Evolutionary conservation across 2,888 invertebrate genomes (phyloP).

Genomic region (Bimastos eiseni): DNA sequence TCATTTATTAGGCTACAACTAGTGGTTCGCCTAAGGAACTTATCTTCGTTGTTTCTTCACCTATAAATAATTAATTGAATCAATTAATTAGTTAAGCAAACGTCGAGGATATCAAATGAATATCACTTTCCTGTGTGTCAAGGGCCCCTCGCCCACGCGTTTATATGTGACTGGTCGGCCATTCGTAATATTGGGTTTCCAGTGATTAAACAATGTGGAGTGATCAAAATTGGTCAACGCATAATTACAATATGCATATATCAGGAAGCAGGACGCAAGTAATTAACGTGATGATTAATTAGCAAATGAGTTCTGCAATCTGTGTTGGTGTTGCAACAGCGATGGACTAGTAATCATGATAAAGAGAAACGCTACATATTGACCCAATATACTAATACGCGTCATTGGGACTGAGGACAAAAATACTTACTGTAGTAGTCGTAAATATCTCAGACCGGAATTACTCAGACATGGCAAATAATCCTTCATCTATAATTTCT

Average conservation of each 20-base stretch:
- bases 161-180: background rate
- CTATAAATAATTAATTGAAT: background rate
- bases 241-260: background rate
- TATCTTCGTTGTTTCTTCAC: background rate
- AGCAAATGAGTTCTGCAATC: background rate
- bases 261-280: background rate
- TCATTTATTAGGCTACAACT: too few relatives aligned
- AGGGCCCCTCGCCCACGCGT: background rate
- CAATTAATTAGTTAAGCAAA: background rate
- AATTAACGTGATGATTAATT: conserved; percentile 5
- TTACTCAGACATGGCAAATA: background rate
- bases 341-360: background rate
- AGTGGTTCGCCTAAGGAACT: too few relatives aligned
- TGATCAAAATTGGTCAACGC: background rate
- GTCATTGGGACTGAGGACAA: background rate
- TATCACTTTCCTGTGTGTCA: background rate
- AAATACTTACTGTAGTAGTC: background rate
- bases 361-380: too few relatives aligned
- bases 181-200: background rate
- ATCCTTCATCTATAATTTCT: background rate
- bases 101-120: background rate
- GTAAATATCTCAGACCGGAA: background rate
- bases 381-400: background rate
- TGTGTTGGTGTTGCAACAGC: background rate
- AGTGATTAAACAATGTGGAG: too few relatives aligned